Conservation (phyloP, 2,888 invertebrate species). For the Eristalinus sepulchralis region DNA sequence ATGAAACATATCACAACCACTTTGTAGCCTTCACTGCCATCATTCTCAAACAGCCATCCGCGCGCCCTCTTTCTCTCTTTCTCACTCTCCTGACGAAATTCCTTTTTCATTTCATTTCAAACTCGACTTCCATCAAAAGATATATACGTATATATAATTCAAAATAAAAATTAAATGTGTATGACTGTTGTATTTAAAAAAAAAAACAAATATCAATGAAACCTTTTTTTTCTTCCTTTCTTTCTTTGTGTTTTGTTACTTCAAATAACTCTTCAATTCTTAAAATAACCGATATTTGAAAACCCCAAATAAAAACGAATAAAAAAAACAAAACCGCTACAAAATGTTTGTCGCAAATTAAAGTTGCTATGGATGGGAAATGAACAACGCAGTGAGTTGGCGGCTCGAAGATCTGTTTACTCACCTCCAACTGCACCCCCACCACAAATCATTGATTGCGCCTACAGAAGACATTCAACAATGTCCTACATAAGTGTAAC, state of each 20-base stretch:
- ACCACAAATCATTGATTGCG: slow-evolving; percentile 74
- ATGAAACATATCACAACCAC: background rate
- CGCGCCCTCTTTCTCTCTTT: background rate
- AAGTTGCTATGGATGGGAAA: slow-evolving; percentile 80
- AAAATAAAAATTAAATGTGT: slow-evolving; percentile 6
- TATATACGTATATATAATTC: background rate
- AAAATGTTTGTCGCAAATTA: background rate
- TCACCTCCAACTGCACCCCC: slow-evolving; percentile 78
- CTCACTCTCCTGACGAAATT: background rate
- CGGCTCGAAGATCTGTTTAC: slow-evolving; percentile 77
- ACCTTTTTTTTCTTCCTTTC: slow-evolving; percentile 54
- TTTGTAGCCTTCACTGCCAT: background rate
- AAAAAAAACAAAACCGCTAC: background rate
- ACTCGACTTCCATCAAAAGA: background rate
- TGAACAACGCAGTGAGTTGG: slow-evolving; percentile 74
- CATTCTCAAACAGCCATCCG: background rate
- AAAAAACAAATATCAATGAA: slow-evolving; percentile 47
- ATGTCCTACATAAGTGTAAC: slow-evolving; percentile 81
- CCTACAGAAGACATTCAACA: slow-evolving; percentile 79
- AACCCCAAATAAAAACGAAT: no score
- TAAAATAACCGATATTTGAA: background rate
- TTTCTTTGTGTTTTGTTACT: slow-evolving; percentile 43
- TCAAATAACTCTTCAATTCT: background rate
- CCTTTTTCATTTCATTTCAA: slow-evolving; percentile 20
- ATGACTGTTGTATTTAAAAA: slow-evolving; percentile 31